A percentile compares a stretch with the other conserved stretches of the same genome.
These are phyloP conservation scores for Drosophila atripex DNA, from an alignment of 2,888 invertebrate species.

Conservation along the genomic window DNA sequence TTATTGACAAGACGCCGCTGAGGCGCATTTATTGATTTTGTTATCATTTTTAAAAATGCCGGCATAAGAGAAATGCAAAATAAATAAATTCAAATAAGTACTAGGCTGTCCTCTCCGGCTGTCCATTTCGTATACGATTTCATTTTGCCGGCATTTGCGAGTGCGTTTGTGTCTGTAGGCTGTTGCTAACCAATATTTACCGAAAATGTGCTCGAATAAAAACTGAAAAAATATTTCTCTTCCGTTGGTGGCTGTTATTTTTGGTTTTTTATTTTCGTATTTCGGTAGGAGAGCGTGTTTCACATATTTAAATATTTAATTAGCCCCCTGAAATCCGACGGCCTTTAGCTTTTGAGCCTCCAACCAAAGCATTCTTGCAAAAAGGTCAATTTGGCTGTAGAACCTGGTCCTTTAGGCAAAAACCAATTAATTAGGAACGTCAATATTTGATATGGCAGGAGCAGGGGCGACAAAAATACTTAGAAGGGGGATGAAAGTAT, in stretches of 20 bases:
- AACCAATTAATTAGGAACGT: conserved; percentile 75
- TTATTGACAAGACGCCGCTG: conserved; percentile 67
- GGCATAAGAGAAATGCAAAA: conserved; percentile 27
- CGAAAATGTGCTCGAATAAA: conserved; percentile 39
- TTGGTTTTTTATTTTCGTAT: conserved; percentile 18
- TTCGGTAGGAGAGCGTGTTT: conserved; percentile 21
- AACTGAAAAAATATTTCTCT: conserved; percentile 50
- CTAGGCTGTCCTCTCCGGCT: conserved; percentile 17
- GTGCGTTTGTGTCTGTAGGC: conserved; percentile 12
- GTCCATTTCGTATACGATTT: conserved; percentile 44
- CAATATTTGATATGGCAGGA: conserved; percentile 58
- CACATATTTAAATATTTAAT: conserved; percentile 72
- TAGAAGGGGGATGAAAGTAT: conserved; percentile 1
- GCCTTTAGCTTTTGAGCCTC: conserved; percentile 11
- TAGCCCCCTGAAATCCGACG: conserved; percentile 42
- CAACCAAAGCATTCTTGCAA: conserved; percentile 2
- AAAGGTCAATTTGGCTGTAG: conserved; percentile 37
- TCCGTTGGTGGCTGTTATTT: conserved; percentile 24
- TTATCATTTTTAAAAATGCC: conserved; percentile 49
- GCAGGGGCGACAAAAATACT: conserved; percentile 1
- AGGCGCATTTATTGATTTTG: conserved; percentile 74
- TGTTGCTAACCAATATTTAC: conserved; percentile 41
- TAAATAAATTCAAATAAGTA: conserved; percentile 41
- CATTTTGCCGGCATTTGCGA: conserved; percentile 11
- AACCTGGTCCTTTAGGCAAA: conserved; percentile 59